Evolutionary conservation across 2,113 vertebrate species (phyloP).

Genomic region (Pterocles gutturalis): DNA sequence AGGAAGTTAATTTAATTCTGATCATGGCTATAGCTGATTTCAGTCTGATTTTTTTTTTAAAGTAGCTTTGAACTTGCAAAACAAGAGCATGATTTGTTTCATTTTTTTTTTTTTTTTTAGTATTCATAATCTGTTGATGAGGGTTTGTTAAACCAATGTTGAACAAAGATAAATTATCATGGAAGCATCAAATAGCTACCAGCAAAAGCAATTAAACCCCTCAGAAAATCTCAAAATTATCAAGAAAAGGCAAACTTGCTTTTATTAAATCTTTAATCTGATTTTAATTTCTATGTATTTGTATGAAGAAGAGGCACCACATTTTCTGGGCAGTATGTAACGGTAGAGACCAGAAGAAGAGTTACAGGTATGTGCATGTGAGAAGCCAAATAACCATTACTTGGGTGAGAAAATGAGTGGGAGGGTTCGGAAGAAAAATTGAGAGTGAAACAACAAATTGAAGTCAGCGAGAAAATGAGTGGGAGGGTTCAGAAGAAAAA

Average conservation of each 20-base stretch:
- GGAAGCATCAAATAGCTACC: background rate
- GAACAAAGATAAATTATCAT: conserved; percentile 7
- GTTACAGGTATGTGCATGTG: background rate
- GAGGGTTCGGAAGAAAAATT: background rate
- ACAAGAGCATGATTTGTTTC: conserved; percentile 37
- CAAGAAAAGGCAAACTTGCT: background rate
- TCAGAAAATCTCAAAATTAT: background rate
- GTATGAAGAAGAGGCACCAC: background rate
- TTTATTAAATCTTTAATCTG: background rate
- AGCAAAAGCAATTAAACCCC: conserved; percentile 15
- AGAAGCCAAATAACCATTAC: background rate
- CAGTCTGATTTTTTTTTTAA: conserved; percentile 40
- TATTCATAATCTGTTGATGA: background rate
- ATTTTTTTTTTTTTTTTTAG: background rate
- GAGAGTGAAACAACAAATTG: background rate
- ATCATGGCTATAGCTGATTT: conserved; percentile 58
- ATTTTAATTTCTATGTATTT: background rate
- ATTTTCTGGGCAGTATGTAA: background rate
- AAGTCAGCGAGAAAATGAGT: background rate
- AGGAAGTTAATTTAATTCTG: conserved; percentile 61
- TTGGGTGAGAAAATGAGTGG: background rate
- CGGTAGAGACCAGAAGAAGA: background rate
- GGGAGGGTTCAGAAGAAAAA: background rate
- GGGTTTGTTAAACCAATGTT: conserved; percentile 39
- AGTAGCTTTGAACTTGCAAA: conserved; percentile 42